phyloP scores from a whole-genome alignment of 2,113 vertebrate genomes.

The Procavia capensis region DNA sequence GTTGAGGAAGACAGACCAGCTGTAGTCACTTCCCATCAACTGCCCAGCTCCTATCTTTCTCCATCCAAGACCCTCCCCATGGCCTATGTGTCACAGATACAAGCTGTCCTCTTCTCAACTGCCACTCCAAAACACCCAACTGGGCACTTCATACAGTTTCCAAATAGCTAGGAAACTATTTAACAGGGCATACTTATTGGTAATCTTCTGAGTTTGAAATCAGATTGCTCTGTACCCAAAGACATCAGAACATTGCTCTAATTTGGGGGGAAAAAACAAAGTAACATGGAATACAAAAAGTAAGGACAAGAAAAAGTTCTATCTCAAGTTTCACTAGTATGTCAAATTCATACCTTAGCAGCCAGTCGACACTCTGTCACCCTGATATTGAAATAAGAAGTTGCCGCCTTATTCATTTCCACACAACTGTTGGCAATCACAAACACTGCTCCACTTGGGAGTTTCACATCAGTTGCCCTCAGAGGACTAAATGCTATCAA shows the following conservation, averaged over 20 bases:
- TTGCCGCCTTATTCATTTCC: slow-evolving; percentile 98
- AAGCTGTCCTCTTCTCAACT: background rate
- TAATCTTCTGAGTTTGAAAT: slow-evolving; percentile 20
- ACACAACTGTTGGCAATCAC: slow-evolving; percentile 98
- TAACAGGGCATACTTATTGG: background rate
- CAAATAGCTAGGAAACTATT: background rate
- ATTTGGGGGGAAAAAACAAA: background rate
- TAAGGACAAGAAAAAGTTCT: slow-evolving; percentile 70
- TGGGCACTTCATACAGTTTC: background rate
- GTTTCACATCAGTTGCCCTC: slow-evolving; percentile 93
- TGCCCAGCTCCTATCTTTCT: background rate
- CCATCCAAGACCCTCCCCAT: background rate
- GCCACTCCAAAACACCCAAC: background rate
- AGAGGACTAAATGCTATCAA: slow-evolving; percentile 97
- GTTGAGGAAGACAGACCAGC: background rate
- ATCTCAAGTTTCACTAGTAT: slow-evolving; percentile 71
- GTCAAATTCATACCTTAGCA: slow-evolving; percentile 91
- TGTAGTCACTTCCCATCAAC: background rate
- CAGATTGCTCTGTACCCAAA: background rate
- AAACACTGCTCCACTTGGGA: slow-evolving; percentile 94
- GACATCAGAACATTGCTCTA: background rate
- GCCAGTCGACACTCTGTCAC: slow-evolving; percentile 96
- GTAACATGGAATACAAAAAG: background rate
- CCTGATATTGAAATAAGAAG: slow-evolving; percentile 96
- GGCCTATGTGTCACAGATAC: background rate